phyloP scores from a whole-genome alignment of 2,888 invertebrate species.

The Heliconius aoede region DNA sequence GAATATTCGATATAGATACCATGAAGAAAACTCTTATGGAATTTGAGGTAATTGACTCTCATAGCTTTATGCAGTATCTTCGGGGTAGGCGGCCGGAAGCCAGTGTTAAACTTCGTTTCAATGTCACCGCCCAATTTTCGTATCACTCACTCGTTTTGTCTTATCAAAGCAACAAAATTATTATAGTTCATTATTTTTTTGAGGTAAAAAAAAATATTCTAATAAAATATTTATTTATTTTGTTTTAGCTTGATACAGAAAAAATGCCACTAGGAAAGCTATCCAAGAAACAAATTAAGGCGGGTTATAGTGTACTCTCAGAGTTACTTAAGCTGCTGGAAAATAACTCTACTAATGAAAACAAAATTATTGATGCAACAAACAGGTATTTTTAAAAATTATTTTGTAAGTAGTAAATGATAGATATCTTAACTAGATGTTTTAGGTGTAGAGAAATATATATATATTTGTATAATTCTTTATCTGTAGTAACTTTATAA shows the following conservation, averaged over 20 bases:
- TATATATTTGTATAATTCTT: too few species aligned
- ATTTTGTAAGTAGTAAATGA: neutral
- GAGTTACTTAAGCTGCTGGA: slow-evolving; percentile 86
- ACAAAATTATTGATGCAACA: slow-evolving; percentile 90
- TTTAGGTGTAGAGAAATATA: too few species aligned
- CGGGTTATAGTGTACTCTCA: slow-evolving; percentile 91
- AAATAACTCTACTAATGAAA: slow-evolving; percentile 69
- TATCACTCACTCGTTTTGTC: neutral
- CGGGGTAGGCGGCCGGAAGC: neutral
- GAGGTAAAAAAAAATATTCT: neutral
- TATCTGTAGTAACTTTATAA: too few species aligned
- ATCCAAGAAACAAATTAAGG: slow-evolving; percentile 93
- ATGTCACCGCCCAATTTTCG: neutral
- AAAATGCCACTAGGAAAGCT: slow-evolving; percentile 99
- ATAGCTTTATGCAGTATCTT: neutral
- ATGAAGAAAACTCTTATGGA: slow-evolving; percentile 97
- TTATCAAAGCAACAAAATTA: neutral
- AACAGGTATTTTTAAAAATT: slow-evolving; percentile 82
- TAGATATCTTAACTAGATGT: too few species aligned
- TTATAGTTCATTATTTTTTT: neutral
- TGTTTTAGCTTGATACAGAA: slow-evolving; percentile 90
- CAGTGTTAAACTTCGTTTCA: too few species aligned
- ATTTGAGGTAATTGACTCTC: slow-evolving; percentile 87
- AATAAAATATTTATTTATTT: slow-evolving; percentile 14
- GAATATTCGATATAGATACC: slow-evolving; percentile 94